phyloP scores from a whole-genome alignment of 2,797 vertebrate genomes.

The Valencia hispanica region DNA sequence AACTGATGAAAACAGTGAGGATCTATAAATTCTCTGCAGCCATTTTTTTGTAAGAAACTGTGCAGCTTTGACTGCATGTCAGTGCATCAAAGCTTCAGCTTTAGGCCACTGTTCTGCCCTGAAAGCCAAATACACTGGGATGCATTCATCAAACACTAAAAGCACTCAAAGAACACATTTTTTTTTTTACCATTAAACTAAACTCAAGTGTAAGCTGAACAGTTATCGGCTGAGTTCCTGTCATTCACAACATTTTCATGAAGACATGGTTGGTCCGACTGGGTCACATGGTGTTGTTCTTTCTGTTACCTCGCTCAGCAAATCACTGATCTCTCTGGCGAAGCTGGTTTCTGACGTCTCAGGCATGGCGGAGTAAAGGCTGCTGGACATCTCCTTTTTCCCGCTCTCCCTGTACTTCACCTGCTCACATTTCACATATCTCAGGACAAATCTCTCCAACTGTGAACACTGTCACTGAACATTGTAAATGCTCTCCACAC shows the following conservation, averaged over 20 bases:
- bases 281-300: neutral
- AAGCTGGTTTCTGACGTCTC: conserved; percentile 66
- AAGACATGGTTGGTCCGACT: neutral
- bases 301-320: conserved; percentile 64
- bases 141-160: neutral
- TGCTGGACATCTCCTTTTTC: conserved; percentile 50
- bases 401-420: conserved; percentile 72
- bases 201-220: neutral
- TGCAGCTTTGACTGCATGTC: neutral
- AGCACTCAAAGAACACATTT: neutral
- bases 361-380: conserved; percentile 64
- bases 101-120: no score
- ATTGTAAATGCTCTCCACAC: neutral
- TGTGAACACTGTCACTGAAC: neutral
- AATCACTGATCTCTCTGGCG: conserved; percentile 56
- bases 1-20: no score
- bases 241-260: neutral
- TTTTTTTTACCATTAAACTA: neutral
- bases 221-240: neutral
- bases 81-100: no score
- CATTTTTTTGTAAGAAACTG: neutral
- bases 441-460: neutral
- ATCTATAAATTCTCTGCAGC: no score
- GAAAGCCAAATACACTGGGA: no score
- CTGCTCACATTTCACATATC: conserved; percentile 56